A percentile compares a stretch with the other conserved stretches of the same genome.
phyloP scores from a whole-genome alignment of 2,113 vertebrate genomes.

The Cinclus cinclus region DNA sequence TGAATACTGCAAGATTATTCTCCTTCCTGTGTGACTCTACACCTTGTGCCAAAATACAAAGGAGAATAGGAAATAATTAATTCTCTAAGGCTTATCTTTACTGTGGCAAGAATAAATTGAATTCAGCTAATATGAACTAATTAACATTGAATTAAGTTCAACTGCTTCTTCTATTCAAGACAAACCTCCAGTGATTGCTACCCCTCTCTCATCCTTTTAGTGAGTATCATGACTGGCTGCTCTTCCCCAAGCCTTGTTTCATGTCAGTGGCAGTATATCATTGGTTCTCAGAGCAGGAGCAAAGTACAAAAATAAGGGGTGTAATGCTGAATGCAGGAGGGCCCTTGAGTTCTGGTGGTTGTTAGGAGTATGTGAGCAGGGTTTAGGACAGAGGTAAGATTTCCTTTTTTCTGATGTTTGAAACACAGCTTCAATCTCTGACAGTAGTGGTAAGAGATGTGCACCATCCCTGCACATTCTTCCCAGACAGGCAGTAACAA shows the following conservation, averaged over 20 bases:
- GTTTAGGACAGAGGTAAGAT: background rate
- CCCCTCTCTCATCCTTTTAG: background rate
- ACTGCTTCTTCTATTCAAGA: background rate
- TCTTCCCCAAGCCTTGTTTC: background rate
- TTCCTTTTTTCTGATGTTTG: background rate
- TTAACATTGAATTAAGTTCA: slow-evolving; percentile 31
- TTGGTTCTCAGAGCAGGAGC: background rate
- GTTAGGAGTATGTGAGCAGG: background rate
- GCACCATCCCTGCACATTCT: fast-evolving
- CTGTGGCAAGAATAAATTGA: background rate
- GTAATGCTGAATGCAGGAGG: background rate
- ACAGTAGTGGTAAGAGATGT: background rate
- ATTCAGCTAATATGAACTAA: slow-evolving; percentile 1
- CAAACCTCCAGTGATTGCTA: background rate
- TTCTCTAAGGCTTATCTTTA: slow-evolving; percentile 19
- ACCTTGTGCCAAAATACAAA: background rate
- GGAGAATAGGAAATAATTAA: background rate
- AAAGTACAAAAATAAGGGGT: background rate
- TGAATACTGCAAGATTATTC: background rate
- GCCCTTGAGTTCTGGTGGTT: background rate
- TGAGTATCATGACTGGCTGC: background rate
- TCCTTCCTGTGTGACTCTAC: background rate
- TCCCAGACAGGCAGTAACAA: background rate
- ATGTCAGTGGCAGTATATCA: fast-evolving
- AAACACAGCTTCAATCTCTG: background rate